A percentile compares a stretch with the other conserved stretches of the same genome.
phyloP scores from a whole-genome alignment of 1,140 invertebrate genomes.

The Zaprionus nigranus region DNA sequence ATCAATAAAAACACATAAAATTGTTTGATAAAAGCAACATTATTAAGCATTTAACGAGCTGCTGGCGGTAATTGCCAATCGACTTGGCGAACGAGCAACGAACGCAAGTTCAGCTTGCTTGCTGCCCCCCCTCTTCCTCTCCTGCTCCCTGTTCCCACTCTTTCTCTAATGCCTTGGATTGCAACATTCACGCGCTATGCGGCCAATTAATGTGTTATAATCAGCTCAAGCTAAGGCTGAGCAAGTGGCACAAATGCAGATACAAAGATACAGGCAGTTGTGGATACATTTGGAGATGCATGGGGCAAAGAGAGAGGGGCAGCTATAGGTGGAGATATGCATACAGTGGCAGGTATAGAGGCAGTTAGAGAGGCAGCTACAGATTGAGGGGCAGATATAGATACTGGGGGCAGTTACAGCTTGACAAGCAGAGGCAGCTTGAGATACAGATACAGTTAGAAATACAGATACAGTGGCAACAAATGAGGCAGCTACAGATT shows the following conservation, averaged over 20 bases:
- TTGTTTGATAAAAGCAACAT: constrained; percentile 13
- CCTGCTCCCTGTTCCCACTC: not conserved
- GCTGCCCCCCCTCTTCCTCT: constrained; percentile 6
- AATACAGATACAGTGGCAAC: too few species aligned
- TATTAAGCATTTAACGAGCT: constrained; percentile 58
- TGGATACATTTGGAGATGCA: not conserved
- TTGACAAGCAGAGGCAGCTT: too few species aligned
- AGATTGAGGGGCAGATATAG: too few species aligned
- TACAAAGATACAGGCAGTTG: not conserved
- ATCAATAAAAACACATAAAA: constrained; percentile 42
- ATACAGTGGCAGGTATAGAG: constrained; percentile 44
- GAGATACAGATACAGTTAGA: too few species aligned
- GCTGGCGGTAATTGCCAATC: constrained; percentile 44
- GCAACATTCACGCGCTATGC: constrained; percentile 20
- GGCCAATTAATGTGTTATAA: constrained; percentile 48
- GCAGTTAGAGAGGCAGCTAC: constrained; percentile 30
- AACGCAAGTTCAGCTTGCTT: constrained; percentile 48
- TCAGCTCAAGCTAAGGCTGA: constrained; percentile 15
- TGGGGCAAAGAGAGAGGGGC: constrained; percentile 1
- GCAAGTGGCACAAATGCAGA: constrained; percentile 31
- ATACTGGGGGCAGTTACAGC: too few species aligned
- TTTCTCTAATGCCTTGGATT: constrained; percentile 10
- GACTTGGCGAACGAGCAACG: constrained; percentile 8
- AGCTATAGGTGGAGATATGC: constrained; percentile 4
- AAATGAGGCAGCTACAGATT: too few species aligned